Evolutionary conservation across 2,113 vertebrate genomes (phyloP).

Genomic region (Paracyprichromis sp.): DNA sequence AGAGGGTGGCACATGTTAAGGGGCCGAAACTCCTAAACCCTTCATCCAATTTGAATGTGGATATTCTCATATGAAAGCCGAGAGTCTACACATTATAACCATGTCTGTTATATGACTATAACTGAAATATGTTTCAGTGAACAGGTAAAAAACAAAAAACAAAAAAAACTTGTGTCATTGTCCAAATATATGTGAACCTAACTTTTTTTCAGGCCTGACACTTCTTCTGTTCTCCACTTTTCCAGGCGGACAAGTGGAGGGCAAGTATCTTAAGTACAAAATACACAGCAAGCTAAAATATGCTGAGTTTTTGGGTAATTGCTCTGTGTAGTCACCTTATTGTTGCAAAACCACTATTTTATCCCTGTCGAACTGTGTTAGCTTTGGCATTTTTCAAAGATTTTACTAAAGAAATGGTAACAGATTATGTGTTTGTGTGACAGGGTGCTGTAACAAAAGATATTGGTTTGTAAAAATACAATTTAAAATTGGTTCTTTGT

Average conservation of each 20-base stretch:
- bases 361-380: background rate
- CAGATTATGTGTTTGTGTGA: background rate
- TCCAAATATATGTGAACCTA: background rate
- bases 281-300: background rate
- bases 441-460: background rate
- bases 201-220: background rate
- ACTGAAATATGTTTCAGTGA: background rate
- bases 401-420: background rate
- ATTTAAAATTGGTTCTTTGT: background rate
- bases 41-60: background rate
- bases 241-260: background rate
- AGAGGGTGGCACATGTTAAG: background rate
- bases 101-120: background rate
- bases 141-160: background rate
- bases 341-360: background rate
- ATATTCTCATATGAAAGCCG: background rate
- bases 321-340: background rate
- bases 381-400: background rate
- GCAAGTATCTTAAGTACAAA: background rate
- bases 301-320: background rate
- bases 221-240: background rate
- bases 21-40: background rate
- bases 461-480: background rate
- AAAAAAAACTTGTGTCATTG: background rate
- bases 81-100: background rate